Percentiles rank a stretch among this genome's conserved stretches.
Evolutionary conservation across 2,797 vertebrate genomes (phyloP).

Genomic region (Rhinogobio ventralis): DNA sequence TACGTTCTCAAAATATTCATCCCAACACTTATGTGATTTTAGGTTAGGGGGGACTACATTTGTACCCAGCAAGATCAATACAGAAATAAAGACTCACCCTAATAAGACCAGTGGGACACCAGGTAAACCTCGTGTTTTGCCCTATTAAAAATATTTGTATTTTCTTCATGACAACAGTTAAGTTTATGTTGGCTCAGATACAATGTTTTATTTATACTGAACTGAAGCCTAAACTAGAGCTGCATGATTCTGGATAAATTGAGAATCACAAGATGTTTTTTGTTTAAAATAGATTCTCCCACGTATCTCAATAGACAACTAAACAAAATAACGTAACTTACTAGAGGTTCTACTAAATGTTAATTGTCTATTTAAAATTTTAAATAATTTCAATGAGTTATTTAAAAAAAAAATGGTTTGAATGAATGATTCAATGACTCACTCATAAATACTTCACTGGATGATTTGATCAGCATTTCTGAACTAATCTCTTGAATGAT

Average conservation of each 20-base stretch:
- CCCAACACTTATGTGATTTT: background rate
- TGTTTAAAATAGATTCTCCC: background rate
- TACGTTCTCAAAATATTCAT: background rate
- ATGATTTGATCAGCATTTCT: background rate
- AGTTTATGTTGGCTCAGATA: background rate
- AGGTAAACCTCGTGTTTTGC: slow-evolving; percentile 20
- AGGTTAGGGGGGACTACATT: slow-evolving; percentile 7
- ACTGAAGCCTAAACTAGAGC: background rate
- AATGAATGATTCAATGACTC: background rate
- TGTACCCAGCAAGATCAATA: background rate
- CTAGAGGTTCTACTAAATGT: background rate
- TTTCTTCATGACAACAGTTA: background rate
- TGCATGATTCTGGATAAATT: background rate
- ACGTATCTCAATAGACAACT: background rate
- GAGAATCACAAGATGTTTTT: background rate
- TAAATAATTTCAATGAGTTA: too few relatives aligned
- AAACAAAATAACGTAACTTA: background rate
- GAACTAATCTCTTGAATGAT: background rate
- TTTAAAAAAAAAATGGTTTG: background rate
- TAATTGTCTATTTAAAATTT: background rate
- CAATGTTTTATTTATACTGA: background rate
- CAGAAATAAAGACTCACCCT: background rate
- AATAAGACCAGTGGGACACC: background rate
- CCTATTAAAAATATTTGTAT: background rate
- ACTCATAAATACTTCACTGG: too few relatives aligned